Evolutionary conservation across 53 echinoderm and acorn worm genomes (phyloP).

Genomic region (Zoroaster sp.): DNA sequence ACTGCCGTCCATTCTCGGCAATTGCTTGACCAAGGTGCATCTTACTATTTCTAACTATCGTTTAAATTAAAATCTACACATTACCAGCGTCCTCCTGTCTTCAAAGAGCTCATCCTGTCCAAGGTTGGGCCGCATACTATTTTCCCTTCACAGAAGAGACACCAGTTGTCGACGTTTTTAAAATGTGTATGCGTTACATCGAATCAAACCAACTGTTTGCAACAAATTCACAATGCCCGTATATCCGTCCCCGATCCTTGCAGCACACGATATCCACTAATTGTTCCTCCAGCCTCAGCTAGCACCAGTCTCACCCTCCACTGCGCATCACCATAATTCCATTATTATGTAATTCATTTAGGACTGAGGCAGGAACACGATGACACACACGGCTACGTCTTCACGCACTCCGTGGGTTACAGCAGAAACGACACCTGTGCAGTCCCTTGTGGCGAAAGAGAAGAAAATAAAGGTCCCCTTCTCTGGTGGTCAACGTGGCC

Average conservation of each 20-base stretch:
- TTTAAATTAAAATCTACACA: not conserved
- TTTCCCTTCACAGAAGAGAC: not conserved
- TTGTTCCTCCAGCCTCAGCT: too few relatives aligned
- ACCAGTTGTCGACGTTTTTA: not conserved
- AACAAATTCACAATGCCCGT: not conserved
- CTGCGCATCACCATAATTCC: slow-evolving; percentile 5
- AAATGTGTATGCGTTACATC: not conserved
- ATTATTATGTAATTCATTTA: slow-evolving; percentile 35
- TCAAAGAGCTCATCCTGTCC: slow-evolving; percentile 36
- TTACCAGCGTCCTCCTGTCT: slow-evolving; percentile 35
- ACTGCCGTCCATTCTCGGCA: not conserved
- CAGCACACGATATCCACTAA: not conserved
- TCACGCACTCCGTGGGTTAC: not conserved
- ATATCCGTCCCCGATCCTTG: not conserved
- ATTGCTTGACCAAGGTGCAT: too few relatives aligned
- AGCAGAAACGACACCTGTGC: not conserved
- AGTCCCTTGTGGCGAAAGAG: not conserved
- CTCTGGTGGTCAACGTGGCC: slow-evolving; percentile 14
- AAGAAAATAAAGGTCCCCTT: not conserved
- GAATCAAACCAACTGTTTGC: not conserved
- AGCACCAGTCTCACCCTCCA: slow-evolving; percentile 27
- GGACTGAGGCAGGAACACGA: not conserved
- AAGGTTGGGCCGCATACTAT: slow-evolving; percentile 35
- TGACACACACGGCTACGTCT: not conserved
- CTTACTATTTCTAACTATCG: too few relatives aligned